Evolutionary conservation across 2,113 vertebrate genomes (phyloP).

Genomic region (Sisor rabdophorus): DNA sequence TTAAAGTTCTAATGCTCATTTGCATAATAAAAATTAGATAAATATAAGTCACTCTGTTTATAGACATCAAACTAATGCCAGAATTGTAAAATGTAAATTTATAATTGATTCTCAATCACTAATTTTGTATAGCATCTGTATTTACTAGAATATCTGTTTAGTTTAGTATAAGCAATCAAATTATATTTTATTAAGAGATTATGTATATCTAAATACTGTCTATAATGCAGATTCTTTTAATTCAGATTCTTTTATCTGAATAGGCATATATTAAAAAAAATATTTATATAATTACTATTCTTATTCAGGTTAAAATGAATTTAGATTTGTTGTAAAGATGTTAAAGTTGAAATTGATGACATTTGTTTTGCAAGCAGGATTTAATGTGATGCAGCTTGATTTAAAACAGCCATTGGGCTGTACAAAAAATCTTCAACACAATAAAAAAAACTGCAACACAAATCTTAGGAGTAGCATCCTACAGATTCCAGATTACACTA

Average conservation of each 20-base stretch:
- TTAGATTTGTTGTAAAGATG: background rate
- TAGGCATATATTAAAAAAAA: background rate
- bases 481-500: background rate
- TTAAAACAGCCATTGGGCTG: background rate
- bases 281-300: background rate
- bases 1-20: too few species aligned
- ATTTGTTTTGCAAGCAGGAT: background rate
- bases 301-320: background rate
- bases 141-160: background rate
- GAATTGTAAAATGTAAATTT: too few species aligned
- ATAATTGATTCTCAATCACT: background rate
- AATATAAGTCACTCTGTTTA: too few species aligned
- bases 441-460: background rate
- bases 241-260: too few species aligned
- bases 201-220: too few species aligned
- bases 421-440: too few species aligned
- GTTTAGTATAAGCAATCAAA: background rate
- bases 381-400: background rate
- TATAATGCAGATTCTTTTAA: too few species aligned
- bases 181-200: background rate
- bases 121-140: background rate
- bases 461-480: conserved; percentile 1
- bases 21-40: too few species aligned
- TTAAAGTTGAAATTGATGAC: background rate
- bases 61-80: too few species aligned